A percentile compares a stretch with the other conserved stretches of the same genome.
Conservation (phyloP, 2,113 vertebrate species). For the Neofelis nebulosa region DNA sequence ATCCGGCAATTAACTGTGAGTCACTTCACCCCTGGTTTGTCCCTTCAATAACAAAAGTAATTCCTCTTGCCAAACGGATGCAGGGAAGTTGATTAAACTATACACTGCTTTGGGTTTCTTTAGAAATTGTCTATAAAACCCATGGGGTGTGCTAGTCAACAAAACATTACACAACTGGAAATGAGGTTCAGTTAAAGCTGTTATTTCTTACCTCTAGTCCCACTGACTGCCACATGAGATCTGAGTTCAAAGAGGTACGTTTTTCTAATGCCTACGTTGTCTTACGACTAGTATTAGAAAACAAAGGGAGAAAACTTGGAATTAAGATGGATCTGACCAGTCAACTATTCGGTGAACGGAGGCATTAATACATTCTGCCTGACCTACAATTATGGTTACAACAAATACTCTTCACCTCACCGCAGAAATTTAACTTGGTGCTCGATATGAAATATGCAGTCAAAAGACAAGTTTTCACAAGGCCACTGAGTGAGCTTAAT, state of each 20-base stretch:
- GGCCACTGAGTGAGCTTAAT: constrained; percentile 35
- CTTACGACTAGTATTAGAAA: background rate
- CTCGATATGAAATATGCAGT: constrained; percentile 47
- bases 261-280: background rate
- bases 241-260: background rate
- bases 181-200: background rate
- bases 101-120: background rate
- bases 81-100: background rate
- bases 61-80: background rate
- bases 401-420: background rate
- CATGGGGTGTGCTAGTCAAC: background rate
- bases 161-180: background rate
- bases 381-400: background rate
- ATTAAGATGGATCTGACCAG: background rate
- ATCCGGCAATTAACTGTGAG: constrained; percentile 14
- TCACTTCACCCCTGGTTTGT: background rate
- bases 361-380: background rate
- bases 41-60: constrained; percentile 5
- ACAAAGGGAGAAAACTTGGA: background rate
- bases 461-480: constrained; percentile 38
- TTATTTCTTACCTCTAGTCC: background rate
- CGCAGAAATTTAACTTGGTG: constrained; percentile 47
- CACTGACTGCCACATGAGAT: background rate
- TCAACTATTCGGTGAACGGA: background rate
- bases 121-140: background rate